These are phyloP conservation scores for Takifugu ocellatus DNA, from an alignment of 2,797 vertebrate genomes.

Conservation along the genomic window DNA sequence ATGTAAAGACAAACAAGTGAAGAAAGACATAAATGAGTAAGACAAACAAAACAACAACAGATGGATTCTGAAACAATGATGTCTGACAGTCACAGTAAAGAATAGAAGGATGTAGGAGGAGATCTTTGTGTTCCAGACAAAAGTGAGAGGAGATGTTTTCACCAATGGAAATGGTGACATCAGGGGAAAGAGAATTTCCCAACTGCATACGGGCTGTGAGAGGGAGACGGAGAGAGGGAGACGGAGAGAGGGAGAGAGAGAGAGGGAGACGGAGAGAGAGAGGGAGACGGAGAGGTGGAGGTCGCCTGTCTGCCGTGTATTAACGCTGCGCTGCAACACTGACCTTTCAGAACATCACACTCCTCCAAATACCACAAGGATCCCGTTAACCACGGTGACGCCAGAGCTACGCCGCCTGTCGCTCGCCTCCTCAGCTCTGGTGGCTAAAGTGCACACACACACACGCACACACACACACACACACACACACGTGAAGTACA, in stretches of 20 bases:
- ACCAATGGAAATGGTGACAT: background rate
- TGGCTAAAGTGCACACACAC: no score
- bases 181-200: no score
- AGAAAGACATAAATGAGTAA: background rate
- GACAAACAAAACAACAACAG: background rate
- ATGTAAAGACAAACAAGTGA: background rate
- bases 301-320: slow-evolving; percentile 16
- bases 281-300: slow-evolving; percentile 21
- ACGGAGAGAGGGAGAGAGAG: no score
- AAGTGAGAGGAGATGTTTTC: background rate
- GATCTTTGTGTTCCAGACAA: slow-evolving; percentile 7
- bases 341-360: slow-evolving; percentile 52
- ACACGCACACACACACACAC: no score
- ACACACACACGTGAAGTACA: no score
- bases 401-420: slow-evolving; percentile 8
- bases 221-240: no score
- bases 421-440: slow-evolving; percentile 4
- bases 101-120: slow-evolving; percentile 23
- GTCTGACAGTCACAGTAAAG: background rate
- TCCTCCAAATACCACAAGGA: slow-evolving; percentile 44
- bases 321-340: slow-evolving; percentile 23
- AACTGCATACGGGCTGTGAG: no score
- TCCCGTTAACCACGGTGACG: slow-evolving; percentile 47
- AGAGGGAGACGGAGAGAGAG: slow-evolving; percentile 8
- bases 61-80: background rate